A percentile compares a stretch with the other conserved stretches of the same genome.
These are phyloP conservation scores for Invenusta paracnida DNA, from an alignment of 2,888 invertebrate genomes.

Conservation along the genomic window DNA sequence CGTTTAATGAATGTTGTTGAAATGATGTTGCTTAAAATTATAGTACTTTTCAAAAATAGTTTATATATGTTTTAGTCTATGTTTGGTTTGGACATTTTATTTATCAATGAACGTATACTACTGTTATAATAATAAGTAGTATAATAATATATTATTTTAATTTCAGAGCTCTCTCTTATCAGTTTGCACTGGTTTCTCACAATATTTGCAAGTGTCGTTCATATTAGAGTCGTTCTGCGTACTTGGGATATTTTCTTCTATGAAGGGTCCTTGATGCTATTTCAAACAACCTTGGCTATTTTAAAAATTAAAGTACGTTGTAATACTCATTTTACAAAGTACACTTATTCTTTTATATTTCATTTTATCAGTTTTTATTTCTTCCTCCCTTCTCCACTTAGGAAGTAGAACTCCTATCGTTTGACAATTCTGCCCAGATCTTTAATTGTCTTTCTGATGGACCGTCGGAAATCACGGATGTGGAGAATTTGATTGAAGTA, in stretches of 20 bases:
- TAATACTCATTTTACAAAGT: neutral
- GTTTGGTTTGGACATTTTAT: too few relatives aligned
- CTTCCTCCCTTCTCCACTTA: slow-evolving; percentile 48
- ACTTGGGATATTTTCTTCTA: slow-evolving; percentile 96
- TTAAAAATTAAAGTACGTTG: slow-evolving; percentile 69
- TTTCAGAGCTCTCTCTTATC: slow-evolving; percentile 78
- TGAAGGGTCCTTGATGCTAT: slow-evolving; percentile 86
- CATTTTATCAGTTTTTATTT: neutral
- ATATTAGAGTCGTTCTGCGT: slow-evolving; percentile 83
- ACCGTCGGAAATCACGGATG: slow-evolving; percentile 73
- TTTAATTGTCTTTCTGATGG: slow-evolving; percentile 66
- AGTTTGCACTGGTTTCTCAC: slow-evolving; percentile 96
- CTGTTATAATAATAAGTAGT: too few relatives aligned
- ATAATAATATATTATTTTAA: too few relatives aligned
- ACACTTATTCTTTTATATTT: slow-evolving; percentile 1
- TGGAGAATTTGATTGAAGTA: slow-evolving; percentile 77
- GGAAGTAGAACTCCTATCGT: slow-evolving; percentile 74
- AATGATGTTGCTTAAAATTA: too few relatives aligned
- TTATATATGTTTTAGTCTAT: too few relatives aligned
- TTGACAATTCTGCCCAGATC: slow-evolving; percentile 93
- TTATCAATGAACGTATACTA: too few relatives aligned
- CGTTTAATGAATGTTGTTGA: too few relatives aligned
- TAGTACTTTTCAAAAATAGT: too few relatives aligned
- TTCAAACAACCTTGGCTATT: slow-evolving; percentile 89
- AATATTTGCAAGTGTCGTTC: slow-evolving; percentile 88